These are phyloP conservation scores for Danio aesculapii DNA, from an alignment of 2,797 vertebrate genomes.

Conservation along the genomic window DNA sequence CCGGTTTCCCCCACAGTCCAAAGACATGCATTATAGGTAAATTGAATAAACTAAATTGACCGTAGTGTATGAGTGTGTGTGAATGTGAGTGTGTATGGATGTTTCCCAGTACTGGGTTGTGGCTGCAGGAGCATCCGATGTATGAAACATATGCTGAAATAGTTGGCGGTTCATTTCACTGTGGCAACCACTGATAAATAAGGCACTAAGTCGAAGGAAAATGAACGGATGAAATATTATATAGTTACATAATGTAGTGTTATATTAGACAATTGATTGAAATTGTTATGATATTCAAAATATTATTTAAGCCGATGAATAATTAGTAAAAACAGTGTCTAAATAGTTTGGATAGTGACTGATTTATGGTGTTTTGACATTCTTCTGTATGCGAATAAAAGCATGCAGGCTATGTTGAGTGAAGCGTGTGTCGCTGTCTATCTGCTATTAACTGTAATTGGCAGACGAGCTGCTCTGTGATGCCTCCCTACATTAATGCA, in stretches of 20 bases:
- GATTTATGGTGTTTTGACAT: neutral
- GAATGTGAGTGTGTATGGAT: too few species aligned
- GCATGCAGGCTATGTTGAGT: slow-evolving; percentile 3
- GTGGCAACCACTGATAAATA: too few species aligned
- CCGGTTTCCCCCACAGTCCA: too few species aligned
- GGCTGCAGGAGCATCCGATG: too few species aligned
- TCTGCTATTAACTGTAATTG: neutral
- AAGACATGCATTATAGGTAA: too few species aligned
- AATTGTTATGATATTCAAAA: neutral
- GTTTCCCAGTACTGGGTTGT: too few species aligned
- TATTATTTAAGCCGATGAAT: neutral
- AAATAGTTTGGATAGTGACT: neutral
- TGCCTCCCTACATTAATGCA: neutral
- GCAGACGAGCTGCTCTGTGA: neutral
- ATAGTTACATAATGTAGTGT: neutral
- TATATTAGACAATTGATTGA: neutral
- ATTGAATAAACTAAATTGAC: too few species aligned
- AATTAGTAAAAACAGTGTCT: neutral
- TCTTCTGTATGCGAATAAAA: neutral
- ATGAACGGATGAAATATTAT: too few species aligned
- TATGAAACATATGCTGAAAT: too few species aligned
- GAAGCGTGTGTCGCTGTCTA: neutral
- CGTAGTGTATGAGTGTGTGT: too few species aligned
- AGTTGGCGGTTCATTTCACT: too few species aligned
- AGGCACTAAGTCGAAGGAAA: too few species aligned